Conservation (phyloP, 2,113 vertebrate genomes). For the Nothocercus nigrocapillus region DNA sequence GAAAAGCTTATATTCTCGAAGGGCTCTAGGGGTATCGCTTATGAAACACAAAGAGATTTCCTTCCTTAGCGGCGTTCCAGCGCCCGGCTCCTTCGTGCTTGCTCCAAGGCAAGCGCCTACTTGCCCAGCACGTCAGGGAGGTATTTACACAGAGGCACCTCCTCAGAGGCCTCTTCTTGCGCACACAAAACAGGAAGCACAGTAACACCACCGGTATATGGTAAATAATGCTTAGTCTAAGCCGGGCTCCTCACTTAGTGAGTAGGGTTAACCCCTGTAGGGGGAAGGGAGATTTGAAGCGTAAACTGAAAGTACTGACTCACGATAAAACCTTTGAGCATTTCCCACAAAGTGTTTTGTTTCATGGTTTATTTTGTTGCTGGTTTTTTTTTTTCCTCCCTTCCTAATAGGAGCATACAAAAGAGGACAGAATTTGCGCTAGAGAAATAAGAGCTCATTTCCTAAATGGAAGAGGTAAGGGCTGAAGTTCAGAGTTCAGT, state of each 20-base stretch:
- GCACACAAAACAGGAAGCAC: conserved; percentile 79
- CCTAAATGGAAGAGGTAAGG: neutral
- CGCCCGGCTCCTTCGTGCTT: conserved; percentile 84
- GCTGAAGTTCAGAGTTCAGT: neutral
- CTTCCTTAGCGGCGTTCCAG: conserved; percentile 89
- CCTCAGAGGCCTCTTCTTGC: conserved; percentile 82
- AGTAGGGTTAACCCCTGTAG: conserved; percentile 58
- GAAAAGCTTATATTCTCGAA: conserved; percentile 71
- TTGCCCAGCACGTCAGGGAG: conserved; percentile 87
- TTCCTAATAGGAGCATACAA: neutral
- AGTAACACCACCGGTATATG: conserved; percentile 70
- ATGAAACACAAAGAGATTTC: conserved; percentile 87
- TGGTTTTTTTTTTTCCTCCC: neutral
- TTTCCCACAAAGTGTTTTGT: conserved; percentile 11
- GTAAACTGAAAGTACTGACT: conserved; percentile 52
- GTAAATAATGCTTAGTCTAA: conserved; percentile 75
- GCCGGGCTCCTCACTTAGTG: conserved; percentile 57
- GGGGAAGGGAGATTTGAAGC: conserved; percentile 15
- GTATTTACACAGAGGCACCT: conserved; percentile 88
- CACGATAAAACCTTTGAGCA: neutral
- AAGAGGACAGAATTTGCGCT: neutral
- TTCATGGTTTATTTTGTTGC: neutral
- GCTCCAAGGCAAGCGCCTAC: conserved; percentile 88
- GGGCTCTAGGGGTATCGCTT: conserved; percentile 73
- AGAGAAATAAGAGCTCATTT: neutral